These are phyloP conservation scores for Zoroaster sp. DNA, from an alignment of 53 echinoderm and acorn worm genomes.

Conservation along the genomic window DNA sequence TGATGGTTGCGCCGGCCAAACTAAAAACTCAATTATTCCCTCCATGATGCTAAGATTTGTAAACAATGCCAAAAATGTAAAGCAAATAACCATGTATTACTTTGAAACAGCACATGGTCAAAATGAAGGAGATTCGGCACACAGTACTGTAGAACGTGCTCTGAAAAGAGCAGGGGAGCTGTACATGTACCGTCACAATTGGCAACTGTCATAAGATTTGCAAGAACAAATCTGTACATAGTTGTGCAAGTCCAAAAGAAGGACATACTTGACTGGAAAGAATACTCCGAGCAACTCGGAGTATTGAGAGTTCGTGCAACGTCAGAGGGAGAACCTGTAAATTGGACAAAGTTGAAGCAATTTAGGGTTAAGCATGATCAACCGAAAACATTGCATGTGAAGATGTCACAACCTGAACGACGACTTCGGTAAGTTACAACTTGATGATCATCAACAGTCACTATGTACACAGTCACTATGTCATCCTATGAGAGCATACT, in stretches of 20 bases:
- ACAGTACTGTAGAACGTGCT: slow-evolving; percentile 27
- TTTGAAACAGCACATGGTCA: slow-evolving; percentile 52
- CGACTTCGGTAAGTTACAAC: slow-evolving; percentile 9
- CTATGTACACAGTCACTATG: neutral
- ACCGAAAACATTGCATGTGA: slow-evolving; percentile 2
- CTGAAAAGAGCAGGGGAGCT: slow-evolving; percentile 13
- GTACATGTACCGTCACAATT: slow-evolving; percentile 29
- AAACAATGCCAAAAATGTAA: slow-evolving; percentile 9
- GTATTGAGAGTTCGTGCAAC: slow-evolving; percentile 34
- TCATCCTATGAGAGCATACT: neutral
- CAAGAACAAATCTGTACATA: slow-evolving; percentile 21
- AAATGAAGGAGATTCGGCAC: slow-evolving; percentile 47
- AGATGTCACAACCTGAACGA: slow-evolving; percentile 53
- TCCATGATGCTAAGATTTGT: slow-evolving; percentile 29
- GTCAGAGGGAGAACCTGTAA: slow-evolving; percentile 32
- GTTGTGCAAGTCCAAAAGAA: slow-evolving; percentile 33
- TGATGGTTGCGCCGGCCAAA: slow-evolving; percentile 49
- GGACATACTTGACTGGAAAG: slow-evolving; percentile 51
- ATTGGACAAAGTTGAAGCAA: slow-evolving; percentile 49
- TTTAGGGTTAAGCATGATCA: slow-evolving; percentile 7
- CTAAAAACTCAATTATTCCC: slow-evolving; percentile 21
- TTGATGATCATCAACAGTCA: neutral
- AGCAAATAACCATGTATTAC: slow-evolving; percentile 32
- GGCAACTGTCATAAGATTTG: slow-evolving; percentile 10
- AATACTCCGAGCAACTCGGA: slow-evolving; percentile 1